Base-by-base conservation (phyloP, 2,888 invertebrate species). In the Nipponacmea schrenckii region DNA sequence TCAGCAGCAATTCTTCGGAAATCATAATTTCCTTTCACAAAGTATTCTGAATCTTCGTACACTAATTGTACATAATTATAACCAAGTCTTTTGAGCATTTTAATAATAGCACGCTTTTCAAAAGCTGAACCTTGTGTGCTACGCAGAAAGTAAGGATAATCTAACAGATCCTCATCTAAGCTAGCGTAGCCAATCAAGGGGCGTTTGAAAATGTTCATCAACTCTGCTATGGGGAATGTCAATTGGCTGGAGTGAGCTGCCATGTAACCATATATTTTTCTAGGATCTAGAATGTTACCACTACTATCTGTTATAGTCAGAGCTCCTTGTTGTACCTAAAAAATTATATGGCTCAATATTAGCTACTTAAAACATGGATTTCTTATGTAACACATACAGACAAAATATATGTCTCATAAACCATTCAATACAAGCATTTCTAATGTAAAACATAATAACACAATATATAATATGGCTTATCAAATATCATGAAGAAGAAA, bases 201-300 rank as follows among this genome's bases (percentile, higher is more conserved):
- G 67, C 89, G 84, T 83, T 76, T 80, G 24, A 92, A 90, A 17
- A 91, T 84, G 62, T 91, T 87, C 77, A 92, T 87, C 78, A 91
- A 86, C 68, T 90, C 90, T 2, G 85, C 83, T 68, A 86, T 69
- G 2, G 80, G 76, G 2, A 83, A 26, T 0, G 85, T 83, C 56
- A 81, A 69, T 3, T 66, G 68, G 8, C 79, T 74, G 8, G 64
- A 74, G 64, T 77, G 71, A 0, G 85, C 79, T 7, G 83, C 86
- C 2, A 83, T 77, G 73, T 83, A 87, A 1, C 78, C 84, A 27
- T 84, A 83, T 20, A 87, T 77, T 0, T 74, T 79, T 7, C 74
- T 70, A 0, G 86, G 85, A 62, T 85, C 80, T 3, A 87, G 77
- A 0, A 44, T 31, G 31, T 77, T 77, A 12, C 80, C 77, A 0